Evolutionary conservation across 2,888 invertebrate genomes (phyloP).

Genomic region (Ceraclea dissimilis): DNA sequence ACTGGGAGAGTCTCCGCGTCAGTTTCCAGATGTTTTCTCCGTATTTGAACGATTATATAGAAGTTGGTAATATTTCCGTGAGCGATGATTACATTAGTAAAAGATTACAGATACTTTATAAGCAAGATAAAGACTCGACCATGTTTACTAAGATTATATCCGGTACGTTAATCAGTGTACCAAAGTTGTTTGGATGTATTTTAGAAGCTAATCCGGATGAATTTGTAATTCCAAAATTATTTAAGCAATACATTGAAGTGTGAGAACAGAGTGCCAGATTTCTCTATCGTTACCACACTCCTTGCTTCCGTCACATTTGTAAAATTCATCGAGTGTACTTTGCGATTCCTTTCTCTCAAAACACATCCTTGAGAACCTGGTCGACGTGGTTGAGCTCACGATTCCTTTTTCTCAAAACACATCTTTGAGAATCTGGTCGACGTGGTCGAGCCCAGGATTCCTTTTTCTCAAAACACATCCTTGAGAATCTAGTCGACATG

Average conservation of each 20-base stretch:
- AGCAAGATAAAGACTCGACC: slow-evolving; percentile 47
- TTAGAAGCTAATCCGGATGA: slow-evolving; percentile 54
- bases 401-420: no score
- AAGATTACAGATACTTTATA: slow-evolving; percentile 63
- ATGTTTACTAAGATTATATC: slow-evolving; percentile 62
- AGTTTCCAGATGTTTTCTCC: slow-evolving; percentile 70
- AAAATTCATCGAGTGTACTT: no score
- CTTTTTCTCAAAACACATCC: no score
- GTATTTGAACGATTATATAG: slow-evolving; percentile 53
- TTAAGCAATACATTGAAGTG: slow-evolving; percentile 20
- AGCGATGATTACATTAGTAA: slow-evolving; percentile 71
- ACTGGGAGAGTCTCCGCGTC: slow-evolving; percentile 60
- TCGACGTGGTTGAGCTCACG: no score
- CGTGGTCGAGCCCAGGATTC: no score
- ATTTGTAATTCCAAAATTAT: slow-evolving; percentile 35
- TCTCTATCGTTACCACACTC: no score
- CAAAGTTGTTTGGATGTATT: slow-evolving; percentile 63
- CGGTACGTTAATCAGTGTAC: slow-evolving; percentile 67
- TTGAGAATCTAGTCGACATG: no score
- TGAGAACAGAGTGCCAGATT: no score
- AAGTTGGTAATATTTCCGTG: slow-evolving; percentile 66
- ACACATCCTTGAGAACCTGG: no score
- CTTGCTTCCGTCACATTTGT: no score
- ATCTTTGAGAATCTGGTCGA: no score
- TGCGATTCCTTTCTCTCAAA: no score